Base-by-base conservation (phyloP, 2,797 vertebrate genomes). In the Brachymystax lenok region DNA sequence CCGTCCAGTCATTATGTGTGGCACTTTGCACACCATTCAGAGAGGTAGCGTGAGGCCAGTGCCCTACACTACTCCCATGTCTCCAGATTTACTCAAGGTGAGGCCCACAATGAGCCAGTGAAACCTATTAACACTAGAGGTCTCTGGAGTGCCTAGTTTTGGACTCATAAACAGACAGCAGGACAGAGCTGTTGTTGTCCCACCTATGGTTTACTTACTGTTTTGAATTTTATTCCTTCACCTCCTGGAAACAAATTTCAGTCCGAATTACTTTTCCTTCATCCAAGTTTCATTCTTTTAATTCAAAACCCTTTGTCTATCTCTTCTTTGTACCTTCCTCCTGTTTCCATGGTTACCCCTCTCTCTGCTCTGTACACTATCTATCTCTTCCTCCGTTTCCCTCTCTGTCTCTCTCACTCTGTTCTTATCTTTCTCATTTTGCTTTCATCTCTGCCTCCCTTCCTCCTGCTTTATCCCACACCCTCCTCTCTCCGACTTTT, bases 371-470 rank as follows among this genome's bases (percentile, higher is more conserved):
- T 89, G 91, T 95, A 95, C 93, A 95, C 94, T 94, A 94, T 94
- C 93, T 94, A 93, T 95, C 94, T 95, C 93, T 95, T 93, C 90
- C 93, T 95, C 93, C 92, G 89, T 94, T 95, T 93, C 92, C 92
- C 94, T 94, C 92, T 94, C 92, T 91, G 92, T 94, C 94, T 94
- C 94, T 92, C 94, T 95, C 94, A 92, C 94, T 94, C 94, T 93
- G 92, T 95, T 95, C 95, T 95, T 95, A 95, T 95, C 95, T 95
- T 95, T 94, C 95, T 94, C 94, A 94, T 94, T 95, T 95, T 94
- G 93, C 95, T 95, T 95, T 95, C 95, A 95, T 95, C 95, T 95
- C 93, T 92, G 93, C 93, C 92, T 95, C 93, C 93, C 93, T 95
- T 95, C 93, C 94, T 94, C 93, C 93, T 94, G 93, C 94, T 94